Base-by-base conservation (phyloP, 2,113 vertebrate species). In the Trogon melanurus region DNA sequence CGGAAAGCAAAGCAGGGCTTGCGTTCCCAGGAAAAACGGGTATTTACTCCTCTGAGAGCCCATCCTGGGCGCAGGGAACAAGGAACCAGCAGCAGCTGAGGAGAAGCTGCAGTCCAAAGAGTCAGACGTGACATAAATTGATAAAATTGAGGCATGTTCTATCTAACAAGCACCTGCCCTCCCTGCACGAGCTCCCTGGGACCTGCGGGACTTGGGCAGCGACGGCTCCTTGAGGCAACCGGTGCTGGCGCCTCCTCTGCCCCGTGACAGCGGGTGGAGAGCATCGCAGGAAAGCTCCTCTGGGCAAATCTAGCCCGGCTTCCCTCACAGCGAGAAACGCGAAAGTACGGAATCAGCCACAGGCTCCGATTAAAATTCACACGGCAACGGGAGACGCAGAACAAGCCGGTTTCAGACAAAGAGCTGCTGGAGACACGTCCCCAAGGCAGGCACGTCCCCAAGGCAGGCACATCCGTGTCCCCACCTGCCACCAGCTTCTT, bases 201-300 rank as follows among this genome's bases (percentile, higher is more conserved):
- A 56, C 48, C 71, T 79, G 81, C 60, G 1, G 0, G 14, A 5
- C 45, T 10, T 5, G 2, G 79, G 74, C 71, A 82, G 45, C 44
- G 9, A 41, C 41, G 16, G 27, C 11, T 27, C 66, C 60, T 50
- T 8, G 4, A 0, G 3, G 92, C 79, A 36, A 50, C 11, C 0
- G 0, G 22, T 10, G 48, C 16, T 13, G 1, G 53, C 38, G 21
- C 4, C 8, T 4, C 5, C 0, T 12, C 45, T 25, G 8, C 6
- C 1, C 38, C 50, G 21, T 6, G 5, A 74, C 11, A 20, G 11
- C 61, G 13, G 58, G 2, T 18, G 62, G 48, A 15, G 61, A 81
- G 27, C 54, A 6, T 1, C 2, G 0, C 36, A 32, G 70, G 79
- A 32, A 65, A 91, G 65, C 54, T 87, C 19, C 61, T 66, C 72